Base-by-base conservation (phyloP, 1,140 invertebrate species). In the Sarcophaga bullata region DNA sequence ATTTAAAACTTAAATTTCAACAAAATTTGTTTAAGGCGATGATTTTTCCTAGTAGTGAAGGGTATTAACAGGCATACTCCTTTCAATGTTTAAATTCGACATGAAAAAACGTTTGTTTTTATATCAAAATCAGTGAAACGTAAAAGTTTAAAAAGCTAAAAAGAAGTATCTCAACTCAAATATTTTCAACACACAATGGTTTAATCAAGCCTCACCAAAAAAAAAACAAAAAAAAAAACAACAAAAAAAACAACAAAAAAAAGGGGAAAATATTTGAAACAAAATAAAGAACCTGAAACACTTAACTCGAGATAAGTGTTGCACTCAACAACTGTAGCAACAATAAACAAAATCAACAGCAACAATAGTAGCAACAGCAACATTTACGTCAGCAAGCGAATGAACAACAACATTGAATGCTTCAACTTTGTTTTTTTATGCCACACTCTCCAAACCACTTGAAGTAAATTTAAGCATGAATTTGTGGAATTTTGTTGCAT, bases 401-500 rank as follows among this genome's bases (percentile, higher is more conserved):
- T 37, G 25, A 37, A 58, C 62, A 68, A 7, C 62, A 68, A 68
- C n/a, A 19, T 68, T 68, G 54, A 19, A 68, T 68, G 19, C 62
- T 68, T 68, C 2, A 68, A 68, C n/a, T 19, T 19, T 68, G 19
- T 25, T 25, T 68, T 58, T 58, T 11, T n/a, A 37, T 15, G 13
- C 54, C 54, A 58, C 54, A 68, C 62, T 9, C 62, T 68, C 62
- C 5, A 68, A 68, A 68, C 62, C 62, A 68, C 62, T 68, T 19
- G n/a, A 68, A 68, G 62, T 68, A 68, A 68, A 68, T 68, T 68
- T 68, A 68, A 68, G 19, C 62, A 68, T 68, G 62, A 68, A 68
- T 68, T 68, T 68, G 62, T 9, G 62, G 62, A 68, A 68, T 68
- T 68, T 68, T 68, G 2, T 68, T 68, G 17, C 10, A 62, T 19